Conservation (phyloP, 2,113 vertebrate species). For the Callipepla californica region DNA sequence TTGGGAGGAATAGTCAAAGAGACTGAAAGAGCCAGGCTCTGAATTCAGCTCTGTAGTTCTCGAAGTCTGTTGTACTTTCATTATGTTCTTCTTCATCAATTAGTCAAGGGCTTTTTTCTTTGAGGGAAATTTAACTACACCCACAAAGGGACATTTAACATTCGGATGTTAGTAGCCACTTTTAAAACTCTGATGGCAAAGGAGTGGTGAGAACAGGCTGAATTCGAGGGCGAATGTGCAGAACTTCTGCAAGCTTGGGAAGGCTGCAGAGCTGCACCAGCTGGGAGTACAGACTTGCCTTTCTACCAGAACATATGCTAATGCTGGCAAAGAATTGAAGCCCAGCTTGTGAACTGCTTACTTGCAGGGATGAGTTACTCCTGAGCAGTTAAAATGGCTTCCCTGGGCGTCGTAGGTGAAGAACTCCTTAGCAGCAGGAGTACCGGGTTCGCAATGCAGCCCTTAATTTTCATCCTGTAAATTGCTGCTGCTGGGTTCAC, state of each 20-base stretch:
- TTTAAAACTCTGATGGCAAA: background rate
- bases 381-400: background rate
- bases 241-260: background rate
- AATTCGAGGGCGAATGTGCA: background rate
- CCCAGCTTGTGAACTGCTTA: constrained; percentile 46
- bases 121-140: background rate
- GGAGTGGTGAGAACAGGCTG: background rate
- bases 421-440: background rate
- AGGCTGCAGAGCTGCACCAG: background rate
- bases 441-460: background rate
- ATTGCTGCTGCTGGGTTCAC: constrained; percentile 28
- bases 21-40: background rate
- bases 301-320: constrained; percentile 40
- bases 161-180: background rate
- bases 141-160: background rate
- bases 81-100: background rate
- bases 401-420: background rate
- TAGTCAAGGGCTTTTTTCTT: background rate
- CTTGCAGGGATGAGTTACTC: constrained; percentile 20
- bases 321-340: constrained; percentile 27
- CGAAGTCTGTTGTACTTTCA: background rate
- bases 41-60: background rate
- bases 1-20: background rate
- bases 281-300: constrained; percentile 6
- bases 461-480: constrained; percentile 38